Evolutionary conservation across 37 sponge, comb jelly and placozoan genomes (phyloP).

Genomic region (Tethya wilhelma): DNA sequence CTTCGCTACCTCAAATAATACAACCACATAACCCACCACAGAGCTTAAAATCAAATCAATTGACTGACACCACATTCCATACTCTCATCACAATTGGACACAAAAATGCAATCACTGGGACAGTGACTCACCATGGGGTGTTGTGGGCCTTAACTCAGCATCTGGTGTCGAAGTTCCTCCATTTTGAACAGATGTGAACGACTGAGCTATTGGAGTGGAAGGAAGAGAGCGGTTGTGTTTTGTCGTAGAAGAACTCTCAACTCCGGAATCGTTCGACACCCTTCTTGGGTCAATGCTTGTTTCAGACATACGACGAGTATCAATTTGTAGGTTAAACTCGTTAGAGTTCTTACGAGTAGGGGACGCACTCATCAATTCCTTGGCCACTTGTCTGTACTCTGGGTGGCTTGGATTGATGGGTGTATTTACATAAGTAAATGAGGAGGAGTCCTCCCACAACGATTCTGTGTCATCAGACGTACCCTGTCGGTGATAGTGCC

Average conservation of each 20-base stretch:
- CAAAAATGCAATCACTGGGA: too few relatives aligned
- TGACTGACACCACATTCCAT: too few relatives aligned
- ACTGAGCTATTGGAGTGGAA: slow-evolving; percentile 52
- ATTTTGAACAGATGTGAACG: slow-evolving; percentile 32
- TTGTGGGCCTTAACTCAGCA: slow-evolving; percentile 29
- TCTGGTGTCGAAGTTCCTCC: slow-evolving; percentile 28
- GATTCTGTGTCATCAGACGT: slow-evolving; percentile 24
- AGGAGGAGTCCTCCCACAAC: slow-evolving; percentile 63
- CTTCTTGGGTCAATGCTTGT: slow-evolving; percentile 34
- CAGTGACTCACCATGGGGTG: slow-evolving; percentile 67
- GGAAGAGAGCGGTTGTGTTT: slow-evolving; percentile 49
- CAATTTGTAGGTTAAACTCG: neutral
- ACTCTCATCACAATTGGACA: too few relatives aligned
- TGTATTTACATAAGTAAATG: slow-evolving; percentile 40
- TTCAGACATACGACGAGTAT: slow-evolving; percentile 54
- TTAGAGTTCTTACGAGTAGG: slow-evolving; percentile 38
- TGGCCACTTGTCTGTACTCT: slow-evolving; percentile 67
- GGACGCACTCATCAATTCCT: slow-evolving; percentile 78
- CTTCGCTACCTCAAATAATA: too few relatives aligned
- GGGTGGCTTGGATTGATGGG: slow-evolving; percentile 78
- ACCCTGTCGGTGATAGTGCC: neutral
- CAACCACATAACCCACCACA: too few relatives aligned
- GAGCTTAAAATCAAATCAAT: too few relatives aligned
- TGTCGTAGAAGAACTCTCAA: slow-evolving; percentile 2
- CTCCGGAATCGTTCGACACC: slow-evolving; percentile 54